Evolutionary conservation across 2,797 vertebrate genomes (phyloP), one percentile per base, ranked within the genome.

Genomic region (Borostomias antarcticus): DNA sequence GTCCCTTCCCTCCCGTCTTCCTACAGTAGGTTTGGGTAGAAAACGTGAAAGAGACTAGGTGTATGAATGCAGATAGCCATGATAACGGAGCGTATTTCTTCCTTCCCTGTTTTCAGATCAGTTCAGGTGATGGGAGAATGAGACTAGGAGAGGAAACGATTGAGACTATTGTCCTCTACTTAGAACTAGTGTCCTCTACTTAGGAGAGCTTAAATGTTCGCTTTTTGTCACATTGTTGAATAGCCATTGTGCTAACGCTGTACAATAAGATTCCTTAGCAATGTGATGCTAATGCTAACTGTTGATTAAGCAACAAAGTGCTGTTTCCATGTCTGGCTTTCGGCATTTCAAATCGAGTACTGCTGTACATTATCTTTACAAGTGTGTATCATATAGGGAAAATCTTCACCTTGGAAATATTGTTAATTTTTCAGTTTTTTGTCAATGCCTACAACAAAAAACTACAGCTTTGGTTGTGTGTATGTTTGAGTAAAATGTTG

Each of bases 281-380:
- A 28, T 29, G 26, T 30, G 19, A 66, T 29, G 51, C 32, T 28
- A 50, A 23, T 29, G 51, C 32, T 29, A 40, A 23, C 15, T 4
- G 35, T 60, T 33, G 19, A 51, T 57, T 40, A 26, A 48, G n/a
- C 43, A n/a, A 50, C 52, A 51, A 29, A 30, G 37, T n/a, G 58
- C 50, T 33, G 35, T 28, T 43, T 28, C 28, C 52, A 37, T 25
- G 2, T n/a, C 17, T 50, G 50, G 30, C n/a, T 33, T 29, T 40
- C 57, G 23, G 13, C 51, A 56, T 72, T 66, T 56, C 21, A 56
- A 57, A 57, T 57, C n/a, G n/a, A n/a, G 25, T 72, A 64, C 47
- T 29, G 58, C 58, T 72, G 63, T 61, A 50, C 32, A 57, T 50
- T 53, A 8, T 29, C 28, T 37, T 37, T 35, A 57, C 58, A 45